Evolutionary conservation across 1,140 invertebrate genomes (phyloP).

Genomic region (Schlechtendalia chinensis): DNA sequence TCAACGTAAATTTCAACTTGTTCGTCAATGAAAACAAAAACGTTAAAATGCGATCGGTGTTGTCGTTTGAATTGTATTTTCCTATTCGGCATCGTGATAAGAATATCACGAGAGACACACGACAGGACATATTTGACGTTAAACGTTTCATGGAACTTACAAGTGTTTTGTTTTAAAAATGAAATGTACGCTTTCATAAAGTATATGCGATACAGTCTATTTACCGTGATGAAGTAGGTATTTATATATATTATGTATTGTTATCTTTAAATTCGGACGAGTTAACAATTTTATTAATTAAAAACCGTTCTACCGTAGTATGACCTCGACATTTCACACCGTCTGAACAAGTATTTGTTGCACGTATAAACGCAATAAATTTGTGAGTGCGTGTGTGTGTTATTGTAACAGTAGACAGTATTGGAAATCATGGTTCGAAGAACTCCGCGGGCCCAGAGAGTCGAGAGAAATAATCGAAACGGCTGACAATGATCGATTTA

Average conservation of each 20-base stretch:
- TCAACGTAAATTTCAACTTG: too few relatives aligned
- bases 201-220: neutral
- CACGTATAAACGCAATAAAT: neutral
- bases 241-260: neutral
- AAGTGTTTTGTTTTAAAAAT: neutral
- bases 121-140: too few relatives aligned
- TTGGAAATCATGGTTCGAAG: neutral
- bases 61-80: neutral
- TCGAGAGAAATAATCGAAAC: neutral
- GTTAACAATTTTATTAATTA: constrained; percentile 20
- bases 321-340: constrained; percentile 26
- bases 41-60: neutral
- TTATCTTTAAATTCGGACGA: constrained; percentile 7
- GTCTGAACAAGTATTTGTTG: constrained; percentile 5
- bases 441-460: too few relatives aligned
- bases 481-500: too few relatives aligned
- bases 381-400: too few relatives aligned
- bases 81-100: neutral
- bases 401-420: neutral
- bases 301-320: neutral
- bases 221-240: constrained; percentile 14
- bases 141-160: neutral
- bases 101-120: too few relatives aligned
- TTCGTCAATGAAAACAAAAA: too few relatives aligned
- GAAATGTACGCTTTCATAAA: neutral